These are phyloP conservation scores for Probaryconus sp. DNA, from an alignment of 1,140 invertebrate genomes.

Conservation along the genomic window DNA sequence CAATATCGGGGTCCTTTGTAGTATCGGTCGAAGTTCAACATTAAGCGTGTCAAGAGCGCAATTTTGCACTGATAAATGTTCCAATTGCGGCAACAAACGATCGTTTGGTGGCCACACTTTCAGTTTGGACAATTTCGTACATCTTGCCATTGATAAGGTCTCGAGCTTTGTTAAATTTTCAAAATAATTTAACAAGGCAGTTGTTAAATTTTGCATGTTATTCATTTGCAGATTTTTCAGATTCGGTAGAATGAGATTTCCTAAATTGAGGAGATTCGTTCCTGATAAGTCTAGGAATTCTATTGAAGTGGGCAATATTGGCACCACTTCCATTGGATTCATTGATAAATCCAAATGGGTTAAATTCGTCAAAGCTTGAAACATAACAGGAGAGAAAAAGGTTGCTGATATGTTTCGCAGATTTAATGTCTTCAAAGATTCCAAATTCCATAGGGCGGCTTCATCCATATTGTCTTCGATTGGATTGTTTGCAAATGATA, in stretches of 20 bases:
- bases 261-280: slow-evolving; percentile 65
- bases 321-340: slow-evolving; percentile 70
- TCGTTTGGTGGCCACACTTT: slow-evolving; percentile 57
- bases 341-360: slow-evolving; percentile 68
- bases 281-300: slow-evolving; percentile 70
- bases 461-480: slow-evolving; percentile 71
- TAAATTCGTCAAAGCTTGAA: slow-evolving; percentile 68
- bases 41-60: slow-evolving; percentile 65
- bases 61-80: slow-evolving; percentile 65
- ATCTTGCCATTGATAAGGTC: slow-evolving; percentile 64
- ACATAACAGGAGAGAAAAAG: slow-evolving; percentile 65
- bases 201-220: slow-evolving; percentile 67
- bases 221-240: slow-evolving; percentile 67
- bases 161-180: slow-evolving; percentile 71
- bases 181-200: slow-evolving; percentile 69
- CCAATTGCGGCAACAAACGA: slow-evolving; percentile 66
- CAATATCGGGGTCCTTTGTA: slow-evolving; percentile 67
- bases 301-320: slow-evolving; percentile 64
- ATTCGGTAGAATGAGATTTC: slow-evolving; percentile 63
- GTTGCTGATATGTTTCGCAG: slow-evolving; percentile 68
- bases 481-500: slow-evolving; percentile 73
- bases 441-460: slow-evolving; percentile 68
- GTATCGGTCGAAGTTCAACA: slow-evolving; percentile 65
- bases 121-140: slow-evolving; percentile 60
- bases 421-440: slow-evolving; percentile 63